Conservation (phyloP, 1,140 invertebrate genomes). For the Cyclina sinensis region DNA sequence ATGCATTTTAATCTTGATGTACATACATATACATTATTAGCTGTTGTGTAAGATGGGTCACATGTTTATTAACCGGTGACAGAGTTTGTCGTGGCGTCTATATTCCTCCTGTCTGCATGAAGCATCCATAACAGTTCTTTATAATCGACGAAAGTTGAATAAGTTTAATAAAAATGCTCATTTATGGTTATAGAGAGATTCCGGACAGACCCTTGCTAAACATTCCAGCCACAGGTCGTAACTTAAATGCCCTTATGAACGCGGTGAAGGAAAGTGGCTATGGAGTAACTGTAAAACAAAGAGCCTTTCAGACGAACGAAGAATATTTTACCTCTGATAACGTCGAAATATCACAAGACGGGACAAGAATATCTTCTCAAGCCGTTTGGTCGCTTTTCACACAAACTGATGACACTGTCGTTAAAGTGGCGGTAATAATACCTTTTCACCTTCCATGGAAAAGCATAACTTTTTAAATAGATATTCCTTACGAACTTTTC, state of each 20-base stretch:
- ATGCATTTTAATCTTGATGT: too few relatives aligned
- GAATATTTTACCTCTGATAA: background rate
- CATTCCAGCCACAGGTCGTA: background rate
- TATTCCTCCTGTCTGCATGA: too few relatives aligned
- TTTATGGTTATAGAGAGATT: background rate
- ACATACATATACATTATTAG: too few relatives aligned
- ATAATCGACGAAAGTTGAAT: too few relatives aligned
- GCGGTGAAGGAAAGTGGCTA: background rate
- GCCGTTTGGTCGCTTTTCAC: background rate
- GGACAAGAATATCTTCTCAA: background rate
- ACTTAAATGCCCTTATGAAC: background rate
- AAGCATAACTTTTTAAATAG: background rate
- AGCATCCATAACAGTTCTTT: too few relatives aligned
- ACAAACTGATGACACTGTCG: background rate
- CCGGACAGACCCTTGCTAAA: background rate
- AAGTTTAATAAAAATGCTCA: too few relatives aligned
- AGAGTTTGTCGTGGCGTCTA: too few relatives aligned
- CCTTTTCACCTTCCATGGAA: background rate
- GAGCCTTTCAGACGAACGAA: background rate
- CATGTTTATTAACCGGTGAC: too few relatives aligned
- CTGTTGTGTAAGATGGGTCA: too few relatives aligned
- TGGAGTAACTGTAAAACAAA: background rate
- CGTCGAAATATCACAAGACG: background rate
- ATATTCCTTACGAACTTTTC: too few relatives aligned
- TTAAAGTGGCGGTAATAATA: background rate